Base-by-base conservation (phyloP, 1,140 invertebrate species). In the Polypedilum vanderplanki region DNA sequence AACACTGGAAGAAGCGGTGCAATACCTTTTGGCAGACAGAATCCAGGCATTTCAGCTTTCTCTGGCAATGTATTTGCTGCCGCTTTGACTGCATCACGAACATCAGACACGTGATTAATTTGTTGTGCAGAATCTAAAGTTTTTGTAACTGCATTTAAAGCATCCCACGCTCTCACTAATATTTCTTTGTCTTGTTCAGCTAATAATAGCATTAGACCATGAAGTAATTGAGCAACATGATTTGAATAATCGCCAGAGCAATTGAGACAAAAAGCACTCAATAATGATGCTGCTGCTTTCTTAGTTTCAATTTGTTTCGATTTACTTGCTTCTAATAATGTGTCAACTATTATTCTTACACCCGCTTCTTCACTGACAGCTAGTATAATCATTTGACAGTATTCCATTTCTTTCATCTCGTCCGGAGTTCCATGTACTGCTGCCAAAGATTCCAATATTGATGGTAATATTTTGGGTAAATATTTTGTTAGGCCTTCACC, bases 1-100 rank as follows among this genome's bases (percentile, higher is more conserved):
- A 98, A 98, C 73, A 99, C 91, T 0, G 95, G 95, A 67, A 99
- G 85, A 46, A 99, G 89, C 12, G 97, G 95, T 15, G 93, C 90
- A 41, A 98, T 96, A 75, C 96, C 95, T 88, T 98, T 98, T 0
- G 94, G 91, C 77, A 98, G 84, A 83, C 95, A 98, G 81, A 99
- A 97, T n/a, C 97, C 97, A 73, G 96, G 95, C 74, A 98, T 83
- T 20, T 91, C 81, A 78, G 91, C 88, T 73, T 90, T 86, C 0
- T 88, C 90, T 80, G 94, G 93, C 40, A 95, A 85, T 82, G 98
- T 96, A 65, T 91, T 92, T 4, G 91, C 88, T 57, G 95, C 95
- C 85, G 92, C 96, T 65, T 93, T 86, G 10, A 98, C 90, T 40
- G 96, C 95, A 85, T 96, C 94, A 73, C 95, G 86, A 73, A 98